Percentiles rank a stretch among this genome's conserved stretches.
phyloP scores from a whole-genome alignment of 2,888 invertebrate species.

The Sminthurides aquaticus region DNA sequence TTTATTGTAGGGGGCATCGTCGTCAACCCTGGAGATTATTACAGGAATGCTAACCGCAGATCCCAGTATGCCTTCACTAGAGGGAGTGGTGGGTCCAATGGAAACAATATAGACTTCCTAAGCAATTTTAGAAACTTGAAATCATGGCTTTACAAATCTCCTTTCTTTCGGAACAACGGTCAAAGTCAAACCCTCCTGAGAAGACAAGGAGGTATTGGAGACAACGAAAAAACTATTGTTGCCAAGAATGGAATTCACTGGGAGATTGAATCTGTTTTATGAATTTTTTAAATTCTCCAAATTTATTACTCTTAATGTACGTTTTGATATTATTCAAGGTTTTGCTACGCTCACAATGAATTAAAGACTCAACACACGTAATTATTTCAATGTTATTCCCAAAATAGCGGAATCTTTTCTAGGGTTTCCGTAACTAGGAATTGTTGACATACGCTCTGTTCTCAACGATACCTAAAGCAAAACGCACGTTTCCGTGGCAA shows the following conservation, averaged over 20 bases:
- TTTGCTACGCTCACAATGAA: no score
- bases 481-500: no score
- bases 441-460: no score
- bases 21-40: not conserved
- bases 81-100: not conserved
- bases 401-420: no score
- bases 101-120: not conserved
- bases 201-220: not conserved
- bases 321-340: no score
- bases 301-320: no score
- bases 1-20: not conserved
- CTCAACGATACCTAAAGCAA: no score
- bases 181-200: not conserved
- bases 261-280: not conserved
- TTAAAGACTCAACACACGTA: no score
- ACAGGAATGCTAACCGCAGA: not conserved
- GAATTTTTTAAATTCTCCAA: not conserved
- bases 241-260: not conserved
- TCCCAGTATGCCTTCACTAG: not conserved
- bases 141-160: not conserved
- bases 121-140: not conserved
- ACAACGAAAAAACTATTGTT: constrained; percentile 1
- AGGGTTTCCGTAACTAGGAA: no score
- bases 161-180: not conserved
- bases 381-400: no score